Evolutionary conservation across 2,797 vertebrate genomes (phyloP), one percentile per base, ranked within the genome.

Genomic region (Leptoclinus maculatus): DNA sequence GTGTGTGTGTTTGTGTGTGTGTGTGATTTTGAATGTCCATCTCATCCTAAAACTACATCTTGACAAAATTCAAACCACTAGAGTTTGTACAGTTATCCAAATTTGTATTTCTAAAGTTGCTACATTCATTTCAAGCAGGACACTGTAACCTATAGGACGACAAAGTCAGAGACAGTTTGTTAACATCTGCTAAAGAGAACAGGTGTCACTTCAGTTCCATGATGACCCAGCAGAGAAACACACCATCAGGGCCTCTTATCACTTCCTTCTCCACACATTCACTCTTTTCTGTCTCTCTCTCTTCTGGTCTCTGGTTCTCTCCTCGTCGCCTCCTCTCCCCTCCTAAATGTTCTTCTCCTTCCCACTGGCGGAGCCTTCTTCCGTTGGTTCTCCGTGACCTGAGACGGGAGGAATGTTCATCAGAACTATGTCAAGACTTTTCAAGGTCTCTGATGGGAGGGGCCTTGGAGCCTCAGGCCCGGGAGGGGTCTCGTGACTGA

Each of bases 151-250:
- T 62, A 63, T 29, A 53, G 49, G 68, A 72, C 1, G 60, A 67
- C 74, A 45, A 66, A 63, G 47, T 62, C 57, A 77, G 56, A 67
- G 68, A 80, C 32, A 59, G 63, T 83, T 73, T 32, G 77, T 32
- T 25, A 82, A 88, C 85, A 91, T 90, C 82, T 90, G 88, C 84
- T 80, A 1, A 69, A 74, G 74, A 43, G 78, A 93, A 91, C 93
- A 95, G 92, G 93, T 94, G 93, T 92, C 84, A 71, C 80, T 87
- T 75, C 73, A 63, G 59, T 84, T 84, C 71, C 70, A 69, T 45
- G 67, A 80, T 78, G 74, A 77, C 66, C 74, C 76, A 71, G 68
- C 87, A 84, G 83, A 77, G 70, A 78, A 80, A 71, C 78, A 54
- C 79, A 72, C 63, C 69, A 73, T 51, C 62, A 47, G 58, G 66